Conservation (phyloP, 64 coral and sea anemone genomes). For the Hydrozoanthus tunicans region DNA sequence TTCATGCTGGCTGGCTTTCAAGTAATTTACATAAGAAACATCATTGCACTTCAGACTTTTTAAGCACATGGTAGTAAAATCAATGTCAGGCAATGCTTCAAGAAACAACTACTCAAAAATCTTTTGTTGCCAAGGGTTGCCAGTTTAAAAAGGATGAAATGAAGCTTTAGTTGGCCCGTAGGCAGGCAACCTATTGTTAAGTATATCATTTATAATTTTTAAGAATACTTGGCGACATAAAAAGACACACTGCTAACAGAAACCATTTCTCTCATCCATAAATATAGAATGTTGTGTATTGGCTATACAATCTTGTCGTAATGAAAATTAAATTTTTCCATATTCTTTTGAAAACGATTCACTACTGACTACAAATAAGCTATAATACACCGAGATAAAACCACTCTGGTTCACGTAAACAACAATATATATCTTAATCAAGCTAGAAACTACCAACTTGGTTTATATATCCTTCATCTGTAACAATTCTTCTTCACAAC, state of each 20-base stretch:
- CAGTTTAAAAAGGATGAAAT: background rate
- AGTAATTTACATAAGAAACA: constrained; percentile 49
- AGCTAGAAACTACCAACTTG: too few species aligned
- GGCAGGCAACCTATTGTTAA: background rate
- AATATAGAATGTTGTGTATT: constrained; percentile 39
- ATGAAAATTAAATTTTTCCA: constrained; percentile 46
- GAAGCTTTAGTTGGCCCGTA: background rate
- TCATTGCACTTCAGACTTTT: constrained; percentile 30
- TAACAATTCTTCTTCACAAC: too few species aligned
- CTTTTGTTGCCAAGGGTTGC: background rate
- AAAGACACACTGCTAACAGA: constrained; percentile 18
- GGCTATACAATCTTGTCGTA: constrained; percentile 41
- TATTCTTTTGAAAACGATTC: constrained; percentile 17
- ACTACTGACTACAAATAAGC: background rate
- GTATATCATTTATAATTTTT: background rate
- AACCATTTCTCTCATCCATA: constrained; percentile 58
- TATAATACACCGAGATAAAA: background rate
- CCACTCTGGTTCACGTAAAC: background rate
- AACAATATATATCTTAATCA: background rate
- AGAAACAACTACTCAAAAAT: background rate
- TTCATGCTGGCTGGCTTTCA: constrained; percentile 43
- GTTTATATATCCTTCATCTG: too few species aligned
- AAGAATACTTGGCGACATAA: background rate
- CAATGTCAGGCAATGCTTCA: background rate
- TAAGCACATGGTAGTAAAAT: constrained; percentile 53